phyloP scores from a whole-genome alignment of 1,140 invertebrate genomes.

The Drosophila chauvacae region DNA sequence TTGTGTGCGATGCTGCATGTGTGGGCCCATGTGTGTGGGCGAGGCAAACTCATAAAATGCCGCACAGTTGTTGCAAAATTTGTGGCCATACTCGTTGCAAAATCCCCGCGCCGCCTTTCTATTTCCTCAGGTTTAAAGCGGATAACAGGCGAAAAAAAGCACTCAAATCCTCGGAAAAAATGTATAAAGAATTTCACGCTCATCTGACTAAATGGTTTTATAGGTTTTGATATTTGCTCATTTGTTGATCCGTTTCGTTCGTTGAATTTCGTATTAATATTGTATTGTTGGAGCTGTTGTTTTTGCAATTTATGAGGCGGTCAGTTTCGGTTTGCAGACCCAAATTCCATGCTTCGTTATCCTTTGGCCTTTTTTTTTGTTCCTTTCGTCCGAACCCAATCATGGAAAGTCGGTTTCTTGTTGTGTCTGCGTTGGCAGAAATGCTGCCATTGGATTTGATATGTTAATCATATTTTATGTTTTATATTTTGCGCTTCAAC shows the following conservation, averaged over 20 bases:
- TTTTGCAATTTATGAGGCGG: constrained; percentile 76
- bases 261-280: constrained; percentile 55
- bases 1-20: constrained; percentile 18
- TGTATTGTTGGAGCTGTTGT: constrained; percentile 34
- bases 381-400: constrained; percentile 21
- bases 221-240: constrained; percentile 77
- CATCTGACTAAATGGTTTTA: constrained; percentile 80
- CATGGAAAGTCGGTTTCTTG: constrained; percentile 7
- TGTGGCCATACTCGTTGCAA: constrained; percentile 49
- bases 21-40: constrained; percentile 34
- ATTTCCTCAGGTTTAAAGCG: constrained; percentile 22
- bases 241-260: constrained; percentile 62
- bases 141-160: constrained; percentile 31
- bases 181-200: constrained; percentile 67
- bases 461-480: constrained; percentile 78
- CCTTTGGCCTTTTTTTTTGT: constrained; percentile 25
- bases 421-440: constrained; percentile 43
- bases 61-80: constrained; percentile 73
- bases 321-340: constrained; percentile 56
- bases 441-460: constrained; percentile 52
- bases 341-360: constrained; percentile 62
- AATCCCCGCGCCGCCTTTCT: constrained; percentile 9
- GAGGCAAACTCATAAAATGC: constrained; percentile 68
- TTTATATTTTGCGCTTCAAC: constrained; percentile 74
- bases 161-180: constrained; percentile 6